Base-by-base conservation (phyloP, 2,113 vertebrate species). In the Pheucticus melanocephalus region DNA sequence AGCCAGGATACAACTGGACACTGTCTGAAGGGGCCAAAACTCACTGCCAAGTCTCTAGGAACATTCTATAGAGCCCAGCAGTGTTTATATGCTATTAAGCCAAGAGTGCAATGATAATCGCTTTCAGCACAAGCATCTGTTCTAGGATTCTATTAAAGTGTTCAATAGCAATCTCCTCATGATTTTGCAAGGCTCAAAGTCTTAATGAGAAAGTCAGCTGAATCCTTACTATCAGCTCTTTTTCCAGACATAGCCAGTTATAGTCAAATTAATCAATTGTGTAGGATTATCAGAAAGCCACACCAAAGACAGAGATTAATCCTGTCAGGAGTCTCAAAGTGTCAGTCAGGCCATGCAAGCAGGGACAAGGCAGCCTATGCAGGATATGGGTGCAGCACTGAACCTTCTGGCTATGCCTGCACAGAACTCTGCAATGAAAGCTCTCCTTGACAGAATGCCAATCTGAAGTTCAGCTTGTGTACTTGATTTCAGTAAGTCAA, bases 81-180 rank as follows among this genome's bases (percentile, higher is more conserved):
- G 51, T 44, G 76, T 83, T 94, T 91, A 91, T 59, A 22, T 60
- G 48, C 72, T 78, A 53, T 31, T 64, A 89, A 92, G 89, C 77
- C 86, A 95, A 76, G 44, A 77, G 84, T 28, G 50, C 78, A 72
- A 76, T 17, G 70, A 88, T 61, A 83, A 91, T 65, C 0, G 0
- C 65, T 82, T 91, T 70, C 79, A 80, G 88, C 59, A 85, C 59
- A 92, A 90, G 88, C 92, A 95, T 90, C 85, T 95, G 82, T 90
- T 95, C 71, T 61, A 90, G 70, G 82, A 92, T 95, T 48, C 59
- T 71, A 88, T 81, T 86, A 63, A 84, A 70, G 27, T 12, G 30
- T 50, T 93, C 88, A 90, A 88, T 6, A 86, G 82, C 88, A 93
- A 93, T 66, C 68, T 91, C 78, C 84, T 87, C 73, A 33, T 76